A percentile compares a stretch with the other conserved stretches of the same genome.
Conservation (phyloP, 2,888 invertebrate genomes). For the Eupithecia dodoneata region DNA sequence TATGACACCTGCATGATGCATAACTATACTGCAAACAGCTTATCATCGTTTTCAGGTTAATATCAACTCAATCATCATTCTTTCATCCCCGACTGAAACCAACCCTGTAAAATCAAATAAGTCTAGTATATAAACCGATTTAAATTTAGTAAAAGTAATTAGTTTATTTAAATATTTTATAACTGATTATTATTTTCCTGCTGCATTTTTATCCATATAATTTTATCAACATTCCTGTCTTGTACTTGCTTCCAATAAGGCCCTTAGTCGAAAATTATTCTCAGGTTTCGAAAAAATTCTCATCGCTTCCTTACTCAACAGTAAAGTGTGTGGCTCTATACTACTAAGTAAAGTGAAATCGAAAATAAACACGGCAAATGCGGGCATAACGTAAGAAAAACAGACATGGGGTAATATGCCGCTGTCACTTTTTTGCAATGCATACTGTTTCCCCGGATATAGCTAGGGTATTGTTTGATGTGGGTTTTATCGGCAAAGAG, state of each 20-base stretch:
- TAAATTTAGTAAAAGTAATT: neutral
- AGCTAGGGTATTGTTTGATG: slow-evolving; percentile 26
- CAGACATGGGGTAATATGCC: slow-evolving; percentile 36
- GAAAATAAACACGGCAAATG: slow-evolving; percentile 71
- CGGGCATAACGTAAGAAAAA: slow-evolving; percentile 51
- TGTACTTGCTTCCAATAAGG: neutral
- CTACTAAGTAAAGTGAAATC: slow-evolving; percentile 67
- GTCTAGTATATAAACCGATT: neutral
- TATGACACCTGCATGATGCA: slow-evolving; percentile 15
- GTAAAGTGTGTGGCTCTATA: neutral
- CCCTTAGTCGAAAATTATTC: neutral
- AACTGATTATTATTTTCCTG: neutral
- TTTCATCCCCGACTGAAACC: neutral
- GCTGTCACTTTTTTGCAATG: slow-evolving; percentile 40
- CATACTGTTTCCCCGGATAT: slow-evolving; percentile 32
- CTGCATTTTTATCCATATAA: neutral
- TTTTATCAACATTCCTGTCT: neutral
- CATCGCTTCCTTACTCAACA: neutral
- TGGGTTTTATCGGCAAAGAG: slow-evolving; percentile 24
- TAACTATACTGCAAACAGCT: slow-evolving; percentile 3
- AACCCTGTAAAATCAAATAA: neutral
- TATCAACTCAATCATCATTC: neutral
- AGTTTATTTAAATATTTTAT: neutral
- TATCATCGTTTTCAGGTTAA: neutral
- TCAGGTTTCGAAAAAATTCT: slow-evolving; percentile 53